These are phyloP conservation scores for Laticauda colubrina DNA, from an alignment of 2,113 vertebrate species.

Conservation along the genomic window DNA sequence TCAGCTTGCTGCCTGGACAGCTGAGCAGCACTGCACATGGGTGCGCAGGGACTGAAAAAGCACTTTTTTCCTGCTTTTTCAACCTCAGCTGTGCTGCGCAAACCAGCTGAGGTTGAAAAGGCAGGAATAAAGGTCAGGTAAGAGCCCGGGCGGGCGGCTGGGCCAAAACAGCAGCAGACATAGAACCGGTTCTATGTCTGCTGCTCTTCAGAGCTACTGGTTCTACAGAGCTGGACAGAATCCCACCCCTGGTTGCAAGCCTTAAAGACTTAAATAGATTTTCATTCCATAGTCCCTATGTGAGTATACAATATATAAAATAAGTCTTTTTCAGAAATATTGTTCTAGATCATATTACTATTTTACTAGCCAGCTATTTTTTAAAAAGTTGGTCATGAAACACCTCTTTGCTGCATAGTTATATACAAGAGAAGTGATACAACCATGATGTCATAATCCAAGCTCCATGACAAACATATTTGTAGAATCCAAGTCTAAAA, in stretches of 20 bases:
- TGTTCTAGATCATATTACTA: background rate
- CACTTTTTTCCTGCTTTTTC: too few species aligned
- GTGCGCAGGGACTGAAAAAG: too few species aligned
- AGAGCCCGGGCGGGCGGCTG: too few species aligned
- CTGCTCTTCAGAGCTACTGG: too few species aligned
- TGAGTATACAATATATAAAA: background rate
- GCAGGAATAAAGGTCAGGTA: too few species aligned
- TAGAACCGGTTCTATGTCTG: too few species aligned
- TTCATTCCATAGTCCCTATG: conserved; percentile 34
- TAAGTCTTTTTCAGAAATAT: conserved; percentile 23
- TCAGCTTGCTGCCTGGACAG: too few species aligned
- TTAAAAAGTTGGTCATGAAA: background rate
- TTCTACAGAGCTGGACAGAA: too few species aligned
- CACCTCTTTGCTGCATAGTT: background rate
- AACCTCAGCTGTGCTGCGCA: too few species aligned
- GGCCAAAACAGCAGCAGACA: too few species aligned
- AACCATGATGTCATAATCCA: background rate
- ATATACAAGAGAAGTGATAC: background rate
- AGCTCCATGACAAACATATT: background rate
- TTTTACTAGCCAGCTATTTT: background rate
- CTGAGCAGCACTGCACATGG: too few species aligned
- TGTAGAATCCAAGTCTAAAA: background rate
- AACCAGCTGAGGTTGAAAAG: too few species aligned
- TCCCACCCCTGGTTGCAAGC: background rate
- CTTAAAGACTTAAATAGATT: conserved; percentile 31